These are phyloP conservation scores for Papilio glaucus DNA, from an alignment of 1,140 invertebrate genomes.

Conservation along the genomic window DNA sequence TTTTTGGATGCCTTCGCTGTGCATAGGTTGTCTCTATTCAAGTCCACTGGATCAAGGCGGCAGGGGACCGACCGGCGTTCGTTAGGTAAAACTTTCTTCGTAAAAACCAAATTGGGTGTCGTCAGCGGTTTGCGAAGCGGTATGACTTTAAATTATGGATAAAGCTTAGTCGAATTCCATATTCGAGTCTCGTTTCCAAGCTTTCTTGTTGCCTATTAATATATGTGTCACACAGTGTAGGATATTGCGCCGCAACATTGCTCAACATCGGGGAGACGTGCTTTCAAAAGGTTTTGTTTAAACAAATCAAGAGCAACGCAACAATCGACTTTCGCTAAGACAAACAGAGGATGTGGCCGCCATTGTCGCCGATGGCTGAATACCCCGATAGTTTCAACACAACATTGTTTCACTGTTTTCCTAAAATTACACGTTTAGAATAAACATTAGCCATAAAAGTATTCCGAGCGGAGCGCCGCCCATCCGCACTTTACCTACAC, in stretches of 20 bases:
- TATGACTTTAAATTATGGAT: background rate
- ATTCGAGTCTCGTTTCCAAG: background rate
- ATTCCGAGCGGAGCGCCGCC: conserved; percentile 32
- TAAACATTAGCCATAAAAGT: conserved; percentile 45
- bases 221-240: conserved; percentile 31
- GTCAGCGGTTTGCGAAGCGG: background rate
- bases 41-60: too few species aligned
- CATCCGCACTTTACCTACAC: conserved; percentile 12
- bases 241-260: conserved; percentile 47
- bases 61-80: too few species aligned
- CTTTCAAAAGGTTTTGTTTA: conserved; percentile 68
- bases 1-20: too few species aligned
- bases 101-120: background rate
- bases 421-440: conserved; percentile 62
- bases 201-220: conserved; percentile 4
- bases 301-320: conserved; percentile 65
- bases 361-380: conserved; percentile 64
- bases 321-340: conserved; percentile 73
- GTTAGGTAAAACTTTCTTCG: background rate
- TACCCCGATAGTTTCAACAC: conserved; percentile 57
- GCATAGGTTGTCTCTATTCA: too few species aligned
- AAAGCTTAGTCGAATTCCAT: background rate
- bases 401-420: conserved; percentile 60
- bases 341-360: conserved; percentile 76
- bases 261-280: conserved; percentile 54